These are phyloP conservation scores for Chionis minor DNA, from an alignment of 2,113 vertebrate genomes.

Conservation along the genomic window DNA sequence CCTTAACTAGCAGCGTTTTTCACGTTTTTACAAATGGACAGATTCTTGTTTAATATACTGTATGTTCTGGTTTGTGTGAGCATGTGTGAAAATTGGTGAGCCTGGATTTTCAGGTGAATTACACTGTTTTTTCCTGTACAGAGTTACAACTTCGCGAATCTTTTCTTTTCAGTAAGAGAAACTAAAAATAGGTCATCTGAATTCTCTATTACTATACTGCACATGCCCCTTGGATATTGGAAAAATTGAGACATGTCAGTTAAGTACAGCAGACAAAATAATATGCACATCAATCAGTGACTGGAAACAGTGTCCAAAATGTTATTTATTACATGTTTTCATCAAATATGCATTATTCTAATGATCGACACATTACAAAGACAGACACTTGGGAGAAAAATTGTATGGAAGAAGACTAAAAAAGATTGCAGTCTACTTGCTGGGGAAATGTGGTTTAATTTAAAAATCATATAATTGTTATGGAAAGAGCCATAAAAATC, in stretches of 20 bases:
- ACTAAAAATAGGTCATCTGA: slow-evolving; percentile 55
- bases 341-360: slow-evolving; percentile 75
- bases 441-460: slow-evolving; percentile 57
- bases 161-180: slow-evolving; percentile 29
- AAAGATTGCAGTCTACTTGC: slow-evolving; percentile 52
- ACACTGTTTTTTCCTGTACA: neutral
- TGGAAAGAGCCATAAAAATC: slow-evolving; percentile 66
- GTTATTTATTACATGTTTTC: slow-evolving; percentile 72
- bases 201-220: slow-evolving; percentile 30
- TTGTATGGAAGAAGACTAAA: slow-evolving; percentile 22
- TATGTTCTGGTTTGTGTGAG: neutral
- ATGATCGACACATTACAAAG: slow-evolving; percentile 62
- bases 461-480: slow-evolving; percentile 67
- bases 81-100: slow-evolving; percentile 5
- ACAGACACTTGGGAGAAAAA: slow-evolving; percentile 64
- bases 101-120: slow-evolving; percentile 37
- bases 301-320: slow-evolving; percentile 60
- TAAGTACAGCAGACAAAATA: slow-evolving; percentile 69
- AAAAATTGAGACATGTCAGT: slow-evolving; percentile 2
- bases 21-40: fast-evolving
- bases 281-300: slow-evolving; percentile 60
- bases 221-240: neutral
- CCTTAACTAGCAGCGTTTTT: neutral
- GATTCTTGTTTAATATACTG: neutral
- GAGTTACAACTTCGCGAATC: neutral